Percentiles rank a stretch among this genome's conserved stretches.
These are phyloP conservation scores for Dynastes grantii DNA, from an alignment of 2,888 invertebrate genomes.

Conservation along the genomic window DNA sequence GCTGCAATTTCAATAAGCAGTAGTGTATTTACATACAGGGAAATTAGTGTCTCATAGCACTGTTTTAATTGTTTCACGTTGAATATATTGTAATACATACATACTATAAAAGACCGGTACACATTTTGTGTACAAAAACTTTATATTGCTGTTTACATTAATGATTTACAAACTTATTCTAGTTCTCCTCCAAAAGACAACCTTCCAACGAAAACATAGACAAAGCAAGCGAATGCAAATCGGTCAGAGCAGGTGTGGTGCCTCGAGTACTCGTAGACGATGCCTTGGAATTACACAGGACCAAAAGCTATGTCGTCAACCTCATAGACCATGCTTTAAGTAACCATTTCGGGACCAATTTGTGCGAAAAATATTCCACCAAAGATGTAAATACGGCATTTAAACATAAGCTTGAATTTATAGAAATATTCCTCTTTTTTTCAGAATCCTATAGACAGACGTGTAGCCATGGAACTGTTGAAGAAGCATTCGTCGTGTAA, in stretches of 20 bases:
- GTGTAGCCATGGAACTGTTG: conserved; percentile 62
- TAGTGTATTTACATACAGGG: no score
- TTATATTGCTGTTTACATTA: no score
- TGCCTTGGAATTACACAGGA: conserved; percentile 69
- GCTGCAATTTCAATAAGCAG: no score
- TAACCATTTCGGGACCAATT: conserved; percentile 67
- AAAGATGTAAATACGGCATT: conserved; percentile 53
- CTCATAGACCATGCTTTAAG: conserved; percentile 71
- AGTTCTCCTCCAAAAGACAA: conserved; percentile 43
- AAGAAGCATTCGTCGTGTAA: conserved; percentile 60
- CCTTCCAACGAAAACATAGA: conserved; percentile 37
- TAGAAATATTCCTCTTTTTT: conserved; percentile 18
- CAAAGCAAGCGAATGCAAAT: conserved; percentile 52
- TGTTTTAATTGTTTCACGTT: no score
- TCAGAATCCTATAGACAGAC: conserved; percentile 59
- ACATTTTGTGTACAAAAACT: no score
- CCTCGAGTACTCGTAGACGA: conserved; percentile 55
- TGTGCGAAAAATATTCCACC: conserved; percentile 53
- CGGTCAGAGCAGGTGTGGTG: conserved; percentile 45
- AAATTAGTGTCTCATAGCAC: no score
- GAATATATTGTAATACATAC: no score
- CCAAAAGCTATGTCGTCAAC: conserved; percentile 70
- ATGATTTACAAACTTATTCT: background rate
- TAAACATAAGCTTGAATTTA: no score
- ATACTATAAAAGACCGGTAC: no score